Evolutionary conservation across 2,797 vertebrate species (phyloP).

Genomic region (Gorsachius magnificus): DNA sequence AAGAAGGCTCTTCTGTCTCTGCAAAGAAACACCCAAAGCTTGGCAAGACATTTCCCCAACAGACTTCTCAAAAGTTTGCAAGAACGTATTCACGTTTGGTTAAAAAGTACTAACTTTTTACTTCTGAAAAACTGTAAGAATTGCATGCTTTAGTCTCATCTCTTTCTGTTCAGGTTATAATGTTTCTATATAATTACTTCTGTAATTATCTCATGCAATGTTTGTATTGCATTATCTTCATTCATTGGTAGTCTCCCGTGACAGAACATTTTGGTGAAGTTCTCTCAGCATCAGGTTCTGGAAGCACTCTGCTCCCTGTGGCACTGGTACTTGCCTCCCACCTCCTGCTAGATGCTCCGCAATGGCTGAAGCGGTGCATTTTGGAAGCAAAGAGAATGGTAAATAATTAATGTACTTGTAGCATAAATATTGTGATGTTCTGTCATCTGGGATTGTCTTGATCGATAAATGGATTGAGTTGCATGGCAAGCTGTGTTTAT

Average conservation of each 20-base stretch:
- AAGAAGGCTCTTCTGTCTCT: neutral
- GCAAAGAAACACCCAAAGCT: neutral
- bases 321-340: neutral
- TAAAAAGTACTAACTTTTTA: neutral
- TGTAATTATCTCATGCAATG: neutral
- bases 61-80: neutral
- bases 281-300: neutral
- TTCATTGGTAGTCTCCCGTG: neutral
- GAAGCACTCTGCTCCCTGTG: neutral
- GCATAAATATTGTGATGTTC: neutral
- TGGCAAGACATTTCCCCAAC: neutral
- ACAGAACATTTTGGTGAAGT: neutral
- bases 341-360: neutral
- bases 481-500: neutral
- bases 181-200: neutral
- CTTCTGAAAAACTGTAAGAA: neutral
- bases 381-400: neutral
- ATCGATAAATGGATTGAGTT: neutral
- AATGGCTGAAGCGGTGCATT: neutral
- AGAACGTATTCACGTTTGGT: neutral
- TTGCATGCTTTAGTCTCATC: neutral
- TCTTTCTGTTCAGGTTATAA: neutral
- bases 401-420: neutral
- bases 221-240: neutral
- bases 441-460: neutral